Percentiles rank a stretch among this genome's conserved stretches.
Conservation (phyloP, 2,888 invertebrate genomes). For the Rhogogaster chlorosoma region DNA sequence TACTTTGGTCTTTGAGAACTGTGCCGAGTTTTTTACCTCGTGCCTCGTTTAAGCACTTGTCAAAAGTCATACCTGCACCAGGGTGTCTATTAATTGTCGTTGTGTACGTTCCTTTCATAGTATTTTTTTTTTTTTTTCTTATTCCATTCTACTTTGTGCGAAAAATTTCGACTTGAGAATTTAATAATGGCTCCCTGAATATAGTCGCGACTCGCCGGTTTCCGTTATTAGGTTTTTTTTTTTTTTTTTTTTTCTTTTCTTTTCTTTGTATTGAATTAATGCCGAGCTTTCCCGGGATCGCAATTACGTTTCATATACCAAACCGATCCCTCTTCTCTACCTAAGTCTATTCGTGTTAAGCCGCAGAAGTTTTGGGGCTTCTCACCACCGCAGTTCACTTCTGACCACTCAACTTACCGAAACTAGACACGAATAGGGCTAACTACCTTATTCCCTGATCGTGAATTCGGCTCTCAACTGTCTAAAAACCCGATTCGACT, state of each 20-base stretch:
- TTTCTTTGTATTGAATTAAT: constrained; percentile 14
- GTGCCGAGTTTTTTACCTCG: background rate
- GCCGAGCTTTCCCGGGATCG: background rate
- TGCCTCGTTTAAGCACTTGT: background rate
- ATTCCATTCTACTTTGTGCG: background rate
- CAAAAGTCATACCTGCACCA: background rate
- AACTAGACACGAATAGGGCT: constrained; percentile 27
- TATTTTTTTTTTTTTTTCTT: background rate
- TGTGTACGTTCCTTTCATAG: background rate
- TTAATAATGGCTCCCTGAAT: background rate
- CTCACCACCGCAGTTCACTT: constrained; percentile 11
- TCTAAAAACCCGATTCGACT: background rate
- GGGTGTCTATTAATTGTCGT: background rate
- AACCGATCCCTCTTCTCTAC: background rate
- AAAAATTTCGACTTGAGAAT: background rate
- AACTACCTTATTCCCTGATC: constrained; percentile 12
- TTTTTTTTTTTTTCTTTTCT: background rate
- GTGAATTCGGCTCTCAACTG: background rate
- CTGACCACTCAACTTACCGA: constrained; percentile 23
- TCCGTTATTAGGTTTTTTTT: background rate
- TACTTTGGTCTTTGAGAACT: background rate
- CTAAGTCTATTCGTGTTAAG: constrained; percentile 28
- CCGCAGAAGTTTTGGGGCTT: constrained; percentile 36
- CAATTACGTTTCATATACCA: constrained; percentile 29
- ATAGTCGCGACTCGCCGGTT: background rate